A percentile compares a stretch with the other conserved stretches of the same genome.
These are phyloP conservation scores for Brachyhypopomus occidentalis DNA, from an alignment of 2,113 vertebrate species.

Conservation along the genomic window DNA sequence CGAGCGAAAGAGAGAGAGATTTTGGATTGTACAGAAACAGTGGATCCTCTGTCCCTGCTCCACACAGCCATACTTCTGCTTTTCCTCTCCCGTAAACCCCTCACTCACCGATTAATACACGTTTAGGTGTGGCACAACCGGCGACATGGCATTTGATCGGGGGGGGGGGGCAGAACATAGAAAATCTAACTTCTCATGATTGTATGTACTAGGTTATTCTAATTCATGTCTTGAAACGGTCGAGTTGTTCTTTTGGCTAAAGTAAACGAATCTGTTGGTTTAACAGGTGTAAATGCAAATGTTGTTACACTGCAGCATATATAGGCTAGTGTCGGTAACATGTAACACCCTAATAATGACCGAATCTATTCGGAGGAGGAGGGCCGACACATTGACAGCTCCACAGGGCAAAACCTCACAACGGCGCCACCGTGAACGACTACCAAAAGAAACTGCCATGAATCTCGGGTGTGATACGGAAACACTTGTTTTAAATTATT, in stretches of 20 bases:
- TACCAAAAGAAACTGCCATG: neutral
- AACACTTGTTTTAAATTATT: neutral
- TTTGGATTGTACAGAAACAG: constrained; percentile 59
- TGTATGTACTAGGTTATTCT: neutral
- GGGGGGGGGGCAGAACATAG: neutral
- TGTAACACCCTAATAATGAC: neutral
- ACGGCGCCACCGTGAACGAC: neutral
- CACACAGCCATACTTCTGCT: neutral
- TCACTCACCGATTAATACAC: neutral
- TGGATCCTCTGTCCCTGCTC: constrained; percentile 62
- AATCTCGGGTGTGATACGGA: neutral
- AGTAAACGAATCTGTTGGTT: neutral
- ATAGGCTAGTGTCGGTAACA: neutral
- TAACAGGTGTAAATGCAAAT: neutral
- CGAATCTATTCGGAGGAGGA: neutral
- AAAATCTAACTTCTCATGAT: neutral
- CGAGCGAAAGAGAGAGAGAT: constrained; percentile 1
- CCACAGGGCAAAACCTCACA: constrained; percentile 16
- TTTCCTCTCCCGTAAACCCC: constrained; percentile 3
- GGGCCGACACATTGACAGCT: constrained; percentile 7
- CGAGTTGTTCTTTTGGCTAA: neutral
- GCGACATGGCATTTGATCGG: neutral
- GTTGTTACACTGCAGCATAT: constrained; percentile 1
- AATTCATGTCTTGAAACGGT: neutral
- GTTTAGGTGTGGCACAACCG: constrained; percentile 34